Percentiles rank a stretch among this genome's conserved stretches.
phyloP scores from a whole-genome alignment of 2,797 vertebrate species.

The Onychomys torridus region DNA sequence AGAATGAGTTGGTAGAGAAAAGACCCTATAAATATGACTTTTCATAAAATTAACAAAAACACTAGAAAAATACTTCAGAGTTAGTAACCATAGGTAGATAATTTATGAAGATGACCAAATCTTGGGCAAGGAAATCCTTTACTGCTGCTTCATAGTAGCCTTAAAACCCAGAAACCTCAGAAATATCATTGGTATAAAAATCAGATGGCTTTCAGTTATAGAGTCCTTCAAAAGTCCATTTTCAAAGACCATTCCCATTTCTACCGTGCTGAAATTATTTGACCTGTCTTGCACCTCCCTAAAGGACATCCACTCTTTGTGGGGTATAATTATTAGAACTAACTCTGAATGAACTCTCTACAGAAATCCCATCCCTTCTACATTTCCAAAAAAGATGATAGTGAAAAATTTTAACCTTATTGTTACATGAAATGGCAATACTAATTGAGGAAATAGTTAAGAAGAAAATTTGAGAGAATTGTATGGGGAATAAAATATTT shows the following conservation, averaged over 20 bases:
- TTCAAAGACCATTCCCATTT: not conserved
- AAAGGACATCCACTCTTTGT: not conserved
- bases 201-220: not conserved
- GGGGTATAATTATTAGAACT: conserved; percentile 10
- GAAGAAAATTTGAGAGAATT: not conserved
- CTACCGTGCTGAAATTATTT: not conserved
- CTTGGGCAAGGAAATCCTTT: not conserved
- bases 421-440: not conserved
- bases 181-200: not conserved
- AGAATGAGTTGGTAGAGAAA: not conserved
- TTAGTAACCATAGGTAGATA: not conserved
- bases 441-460: not conserved
- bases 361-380: not conserved
- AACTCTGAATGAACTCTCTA: not conserved
- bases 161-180: not conserved
- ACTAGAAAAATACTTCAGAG: conserved; percentile 1
- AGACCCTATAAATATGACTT: not conserved
- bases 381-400: conserved; percentile 48
- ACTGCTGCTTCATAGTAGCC: not conserved
- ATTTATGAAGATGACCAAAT: conserved; percentile 13
- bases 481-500: not conserved
- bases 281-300: not conserved
- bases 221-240: not conserved
- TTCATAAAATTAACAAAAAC: conserved; percentile 11
- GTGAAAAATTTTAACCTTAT: conserved; percentile 30